A percentile compares a stretch with the other conserved stretches of the same genome.
phyloP scores from a whole-genome alignment of 2,888 invertebrate species.

The Trichopria drosophilae region DNA sequence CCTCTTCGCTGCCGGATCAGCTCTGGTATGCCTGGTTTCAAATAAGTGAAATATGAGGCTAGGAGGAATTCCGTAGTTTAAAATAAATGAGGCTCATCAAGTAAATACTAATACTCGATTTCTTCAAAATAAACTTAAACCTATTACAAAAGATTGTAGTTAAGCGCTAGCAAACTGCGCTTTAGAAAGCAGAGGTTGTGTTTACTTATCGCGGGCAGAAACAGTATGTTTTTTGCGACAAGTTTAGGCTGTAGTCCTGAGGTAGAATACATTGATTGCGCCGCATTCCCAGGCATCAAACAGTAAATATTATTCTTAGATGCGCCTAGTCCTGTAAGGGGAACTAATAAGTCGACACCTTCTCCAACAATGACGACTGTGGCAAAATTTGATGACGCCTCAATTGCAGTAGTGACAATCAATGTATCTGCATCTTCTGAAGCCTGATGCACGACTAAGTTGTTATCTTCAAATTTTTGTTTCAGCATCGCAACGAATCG shows the following conservation, averaged over 20 bases:
- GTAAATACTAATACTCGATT: too few relatives aligned
- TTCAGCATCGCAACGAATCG: constrained; percentile 45
- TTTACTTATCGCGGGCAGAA: constrained; percentile 2
- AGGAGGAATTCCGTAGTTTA: too few relatives aligned
- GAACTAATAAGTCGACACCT: constrained; percentile 12
- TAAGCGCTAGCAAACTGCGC: background rate
- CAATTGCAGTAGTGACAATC: constrained; percentile 41
- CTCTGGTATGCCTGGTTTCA: background rate
- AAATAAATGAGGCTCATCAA: too few relatives aligned
- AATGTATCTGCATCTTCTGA: constrained; percentile 52
- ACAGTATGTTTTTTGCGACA: constrained; percentile 2
- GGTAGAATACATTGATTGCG: constrained; percentile 3
- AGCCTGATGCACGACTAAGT: constrained; percentile 51
- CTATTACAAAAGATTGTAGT: too few relatives aligned
- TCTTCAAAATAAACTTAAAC: too few relatives aligned
- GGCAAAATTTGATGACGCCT: background rate
- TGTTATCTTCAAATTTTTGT: constrained; percentile 48
- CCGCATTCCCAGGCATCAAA: background rate
- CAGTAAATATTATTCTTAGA: background rate
- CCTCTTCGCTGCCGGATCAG: too few relatives aligned
- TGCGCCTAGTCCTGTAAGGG: background rate
- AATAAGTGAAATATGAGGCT: background rate
- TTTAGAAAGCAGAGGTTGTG: background rate
- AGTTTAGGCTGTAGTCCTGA: background rate
- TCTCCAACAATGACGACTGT: constrained; percentile 5